Base-by-base conservation (phyloP, 2,113 vertebrate species). In the Eclectus roratus region DNA sequence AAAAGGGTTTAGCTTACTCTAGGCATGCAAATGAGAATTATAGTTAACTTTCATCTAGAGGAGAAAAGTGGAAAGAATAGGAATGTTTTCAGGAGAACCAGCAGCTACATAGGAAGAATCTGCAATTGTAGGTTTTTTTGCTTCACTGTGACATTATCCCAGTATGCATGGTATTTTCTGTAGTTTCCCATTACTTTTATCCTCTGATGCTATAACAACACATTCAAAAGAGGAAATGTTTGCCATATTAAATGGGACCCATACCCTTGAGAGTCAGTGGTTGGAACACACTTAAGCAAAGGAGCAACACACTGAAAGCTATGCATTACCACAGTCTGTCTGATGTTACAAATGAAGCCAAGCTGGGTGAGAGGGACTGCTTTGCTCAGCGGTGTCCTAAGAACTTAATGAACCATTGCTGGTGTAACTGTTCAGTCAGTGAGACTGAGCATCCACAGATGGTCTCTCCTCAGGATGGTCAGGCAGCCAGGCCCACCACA, bases 401-500 rank as follows among this genome's bases (percentile, higher is more conserved):
- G 81, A 78, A 50, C 55, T 79, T 64, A 69, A 58, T 43, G 65
- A 81, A 69, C 69, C 23, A 20, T 31, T 74, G 49, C 55, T 73
- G 49, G 53, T 27, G 65, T 13, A 66, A 41, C 68, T 37, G 13
- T 37, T 61, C 53, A 41, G 41, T 58, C 77, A 35, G 17, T 0
- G 5, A 70, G 61, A 79, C 49, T 24, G 37, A 79, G n/a, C 17
- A 49, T 43, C 71, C 50, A 31, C 44, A 65, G 55, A n/a, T 70
- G 25, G 64, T 29, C 6, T 46, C 20, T 28, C 31, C 27, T 64
- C 15, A 11, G 37, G 46, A 7, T 4, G 18, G 25, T 3, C 31
- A 35, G n/a, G 60, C 37, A 37, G 43, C 41, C 0, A 2, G 6
- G 17, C 20, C 23, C 2, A 3, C 35, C 17, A 4, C 49, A 64